Percentiles rank a stretch among this genome's conserved stretches.
Conservation (phyloP, 2,888 invertebrate species). For the Calephelis perditalis region DNA sequence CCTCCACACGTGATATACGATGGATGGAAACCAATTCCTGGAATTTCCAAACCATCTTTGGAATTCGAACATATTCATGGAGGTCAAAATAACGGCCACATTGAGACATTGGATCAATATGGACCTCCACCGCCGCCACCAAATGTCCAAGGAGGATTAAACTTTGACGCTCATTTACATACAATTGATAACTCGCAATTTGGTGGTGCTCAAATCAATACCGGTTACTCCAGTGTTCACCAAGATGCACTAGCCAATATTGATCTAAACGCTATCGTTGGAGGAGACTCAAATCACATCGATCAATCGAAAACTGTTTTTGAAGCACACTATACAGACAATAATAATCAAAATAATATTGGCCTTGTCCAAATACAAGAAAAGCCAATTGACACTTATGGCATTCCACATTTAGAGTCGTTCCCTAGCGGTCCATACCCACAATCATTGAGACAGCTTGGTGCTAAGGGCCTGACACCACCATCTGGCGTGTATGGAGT, state of each 20-base stretch:
- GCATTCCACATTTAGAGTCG: constrained; percentile 65
- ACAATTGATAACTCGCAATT: constrained; percentile 40
- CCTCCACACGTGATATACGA: constrained; percentile 87
- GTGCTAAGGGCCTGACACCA: constrained; percentile 75
- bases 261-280: constrained; percentile 61
- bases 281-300: constrained; percentile 66
- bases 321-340: constrained; percentile 71
- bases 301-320: constrained; percentile 71
- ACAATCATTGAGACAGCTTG: constrained; percentile 55
- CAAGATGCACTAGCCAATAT: constrained; percentile 65
- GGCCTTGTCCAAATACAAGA: constrained; percentile 40
- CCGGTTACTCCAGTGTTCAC: constrained; percentile 65
- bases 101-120: constrained; percentile 45
- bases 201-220: constrained; percentile 49
- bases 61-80: constrained; percentile 36
- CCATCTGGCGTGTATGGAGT: constrained; percentile 81
- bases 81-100: constrained; percentile 34
- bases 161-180: constrained; percentile 44
- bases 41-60: constrained; percentile 67
- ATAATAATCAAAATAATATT: constrained; percentile 42
- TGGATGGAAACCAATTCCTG: constrained; percentile 92
- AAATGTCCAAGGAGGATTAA: constrained; percentile 43
- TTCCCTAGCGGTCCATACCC: constrained; percentile 59
- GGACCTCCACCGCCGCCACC: constrained; percentile 54
- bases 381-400: constrained; percentile 53